A percentile compares a stretch with the other conserved stretches of the same genome.
These are phyloP conservation scores for Amphiprion clarkii DNA, from an alignment of 2,797 vertebrate species.

Conservation along the genomic window DNA sequence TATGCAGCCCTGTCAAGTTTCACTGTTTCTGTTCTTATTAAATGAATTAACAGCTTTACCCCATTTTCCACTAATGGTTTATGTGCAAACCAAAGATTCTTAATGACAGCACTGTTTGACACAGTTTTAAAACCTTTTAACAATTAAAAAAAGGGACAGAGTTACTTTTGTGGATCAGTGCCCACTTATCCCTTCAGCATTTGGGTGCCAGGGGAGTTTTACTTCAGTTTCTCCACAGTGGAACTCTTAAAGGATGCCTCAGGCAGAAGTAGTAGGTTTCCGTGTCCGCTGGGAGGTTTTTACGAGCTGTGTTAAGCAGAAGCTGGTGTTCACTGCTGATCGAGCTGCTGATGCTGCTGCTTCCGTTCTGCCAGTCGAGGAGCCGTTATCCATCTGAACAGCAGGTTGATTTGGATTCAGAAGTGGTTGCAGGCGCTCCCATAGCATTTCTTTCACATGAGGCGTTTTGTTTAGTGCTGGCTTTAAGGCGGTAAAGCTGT, in stretches of 20 bases:
- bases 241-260: conserved; percentile 58
- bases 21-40: background rate
- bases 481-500: no score
- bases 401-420: background rate
- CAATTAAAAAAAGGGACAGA: background rate
- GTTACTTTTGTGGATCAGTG: conserved; percentile 26
- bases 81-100: background rate
- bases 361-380: background rate
- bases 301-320: conserved; percentile 56
- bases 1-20: conserved; percentile 6
- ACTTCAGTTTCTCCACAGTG: conserved; percentile 44
- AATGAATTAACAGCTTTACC: background rate
- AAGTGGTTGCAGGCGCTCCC: no score
- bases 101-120: background rate
- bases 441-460: no score
- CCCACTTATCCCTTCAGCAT: conserved; percentile 45
- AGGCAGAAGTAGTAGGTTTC: conserved; percentile 52
- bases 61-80: background rate
- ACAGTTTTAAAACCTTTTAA: background rate
- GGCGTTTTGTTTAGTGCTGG: no score
- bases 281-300: conserved; percentile 46
- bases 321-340: conserved; percentile 28
- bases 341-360: conserved; percentile 17
- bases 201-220: conserved; percentile 44
- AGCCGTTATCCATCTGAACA: background rate